phyloP scores from a whole-genome alignment of 2,888 invertebrate species.

The Gymnoscelis rufifasciata region DNA sequence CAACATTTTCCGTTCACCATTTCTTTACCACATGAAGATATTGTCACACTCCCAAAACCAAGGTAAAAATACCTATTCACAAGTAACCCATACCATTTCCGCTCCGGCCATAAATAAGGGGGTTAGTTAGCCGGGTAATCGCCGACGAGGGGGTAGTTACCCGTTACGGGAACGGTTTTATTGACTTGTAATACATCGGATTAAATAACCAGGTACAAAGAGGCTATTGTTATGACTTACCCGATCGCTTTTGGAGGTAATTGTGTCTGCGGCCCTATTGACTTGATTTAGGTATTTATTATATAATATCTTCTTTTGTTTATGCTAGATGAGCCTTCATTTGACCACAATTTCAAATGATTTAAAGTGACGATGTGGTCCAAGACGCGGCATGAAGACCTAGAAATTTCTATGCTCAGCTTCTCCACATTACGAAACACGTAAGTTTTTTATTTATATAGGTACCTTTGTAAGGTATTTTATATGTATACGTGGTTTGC shows the following conservation, averaged over 20 bases:
- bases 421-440: too few relatives aligned
- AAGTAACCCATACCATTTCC: neutral
- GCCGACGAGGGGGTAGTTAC: slow-evolving; percentile 23
- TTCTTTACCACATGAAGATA: too few relatives aligned
- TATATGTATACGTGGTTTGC: too few relatives aligned
- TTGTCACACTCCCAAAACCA: neutral
- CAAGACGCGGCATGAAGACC: too few relatives aligned
- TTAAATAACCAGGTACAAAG: slow-evolving; percentile 20
- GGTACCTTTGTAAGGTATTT: too few relatives aligned
- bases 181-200: slow-evolving; percentile 23
- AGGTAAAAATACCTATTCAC: neutral
- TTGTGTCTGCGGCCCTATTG: slow-evolving; percentile 4
- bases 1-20: too few relatives aligned
- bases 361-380: too few relatives aligned
- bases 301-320: too few relatives aligned
- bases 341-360: too few relatives aligned
- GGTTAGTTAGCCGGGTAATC: slow-evolving; percentile 18
- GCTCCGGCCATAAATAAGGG: slow-evolving; percentile 24
- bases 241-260: slow-evolving; percentile 4
- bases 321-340: too few relatives aligned
- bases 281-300: neutral
- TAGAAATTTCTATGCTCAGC: too few relatives aligned
- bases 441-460: too few relatives aligned
- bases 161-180: slow-evolving; percentile 20
- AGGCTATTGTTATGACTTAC: slow-evolving; percentile 7